Evolutionary conservation across 2,797 vertebrate genomes (phyloP).

Genomic region (Gephyroberyx darwinii): DNA sequence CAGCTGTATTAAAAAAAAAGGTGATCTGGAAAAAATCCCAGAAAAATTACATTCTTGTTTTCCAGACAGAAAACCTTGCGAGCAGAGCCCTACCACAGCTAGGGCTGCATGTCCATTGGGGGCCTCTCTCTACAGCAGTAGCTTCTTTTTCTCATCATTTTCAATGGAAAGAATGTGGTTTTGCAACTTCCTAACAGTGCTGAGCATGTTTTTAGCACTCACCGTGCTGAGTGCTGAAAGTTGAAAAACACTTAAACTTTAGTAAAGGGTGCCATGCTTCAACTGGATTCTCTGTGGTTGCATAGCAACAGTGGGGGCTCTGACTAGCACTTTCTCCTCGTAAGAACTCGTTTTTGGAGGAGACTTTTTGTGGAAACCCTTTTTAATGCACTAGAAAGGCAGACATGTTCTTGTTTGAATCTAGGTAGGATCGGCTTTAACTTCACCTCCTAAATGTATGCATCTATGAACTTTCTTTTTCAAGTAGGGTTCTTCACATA

Average conservation of each 20-base stretch:
- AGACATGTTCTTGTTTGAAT: background rate
- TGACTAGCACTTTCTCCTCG: constrained; percentile 36
- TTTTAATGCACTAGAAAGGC: constrained; percentile 26
- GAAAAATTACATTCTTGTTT: constrained; percentile 8
- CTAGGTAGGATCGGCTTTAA: constrained; percentile 16
- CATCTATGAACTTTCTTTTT: background rate
- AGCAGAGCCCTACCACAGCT: constrained; percentile 23
- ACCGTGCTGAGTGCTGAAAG: constrained; percentile 26
- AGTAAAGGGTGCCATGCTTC: constrained; percentile 48
- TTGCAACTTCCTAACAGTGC: constrained; percentile 39
- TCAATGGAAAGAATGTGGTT: constrained; percentile 15
- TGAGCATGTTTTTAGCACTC: constrained; percentile 33
- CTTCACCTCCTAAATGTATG: background rate
- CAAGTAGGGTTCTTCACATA: too few species aligned
- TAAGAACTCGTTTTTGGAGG: constrained; percentile 40
- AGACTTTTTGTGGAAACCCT: constrained; percentile 32
- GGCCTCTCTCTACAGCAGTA: constrained; percentile 8
- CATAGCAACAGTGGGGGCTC: constrained; percentile 63
- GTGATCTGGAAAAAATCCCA: background rate
- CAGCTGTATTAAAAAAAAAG: constrained; percentile 4
- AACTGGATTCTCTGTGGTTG: constrained; percentile 51
- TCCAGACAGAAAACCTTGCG: constrained; percentile 19
- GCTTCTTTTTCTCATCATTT: constrained; percentile 18
- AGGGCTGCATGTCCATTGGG: background rate
- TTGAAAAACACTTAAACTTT: constrained; percentile 30